Evolutionary conservation across 2,888 invertebrate genomes (phyloP).

Genomic region (Maniola hyperantus): DNA sequence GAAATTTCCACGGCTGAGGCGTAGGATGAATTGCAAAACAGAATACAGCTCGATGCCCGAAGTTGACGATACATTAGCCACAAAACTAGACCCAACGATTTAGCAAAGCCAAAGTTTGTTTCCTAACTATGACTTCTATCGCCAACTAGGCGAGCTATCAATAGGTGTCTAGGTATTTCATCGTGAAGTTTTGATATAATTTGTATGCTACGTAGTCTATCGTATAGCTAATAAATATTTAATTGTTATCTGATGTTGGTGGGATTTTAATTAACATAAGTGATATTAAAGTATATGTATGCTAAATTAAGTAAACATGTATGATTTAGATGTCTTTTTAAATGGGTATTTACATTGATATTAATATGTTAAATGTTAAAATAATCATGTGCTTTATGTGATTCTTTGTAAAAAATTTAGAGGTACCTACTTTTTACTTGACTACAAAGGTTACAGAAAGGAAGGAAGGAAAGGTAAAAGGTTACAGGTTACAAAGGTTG

Average conservation of each 20-base stretch:
- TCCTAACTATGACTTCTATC: conserved; percentile 33
- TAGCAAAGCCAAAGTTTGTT: conserved; percentile 35
- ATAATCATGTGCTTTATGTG: no score
- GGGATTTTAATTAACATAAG: not conserved
- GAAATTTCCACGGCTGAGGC: conserved; percentile 1
- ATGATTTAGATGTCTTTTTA: no score
- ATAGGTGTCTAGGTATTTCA: conserved; percentile 26
- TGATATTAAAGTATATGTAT: not conserved
- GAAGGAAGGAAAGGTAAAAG: no score
- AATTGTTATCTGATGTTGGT: not conserved
- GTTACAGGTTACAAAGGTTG: no score
- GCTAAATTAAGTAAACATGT: no score
- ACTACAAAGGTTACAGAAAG: no score
- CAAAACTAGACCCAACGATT: conserved; percentile 30
- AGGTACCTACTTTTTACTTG: no score
- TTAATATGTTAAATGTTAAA: no score
- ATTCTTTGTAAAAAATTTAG: no score
- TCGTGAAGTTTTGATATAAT: conserved; percentile 32
- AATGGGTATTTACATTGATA: no score
- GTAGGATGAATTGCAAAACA: conserved; percentile 17
- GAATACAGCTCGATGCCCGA: conserved; percentile 15
- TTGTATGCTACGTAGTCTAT: conserved; percentile 9
- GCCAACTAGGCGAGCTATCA: conserved; percentile 32
- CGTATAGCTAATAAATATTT: not conserved
- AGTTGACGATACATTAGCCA: conserved; percentile 32